Conservation (phyloP, 2,113 vertebrate species). For the Mungos mungo region DNA sequence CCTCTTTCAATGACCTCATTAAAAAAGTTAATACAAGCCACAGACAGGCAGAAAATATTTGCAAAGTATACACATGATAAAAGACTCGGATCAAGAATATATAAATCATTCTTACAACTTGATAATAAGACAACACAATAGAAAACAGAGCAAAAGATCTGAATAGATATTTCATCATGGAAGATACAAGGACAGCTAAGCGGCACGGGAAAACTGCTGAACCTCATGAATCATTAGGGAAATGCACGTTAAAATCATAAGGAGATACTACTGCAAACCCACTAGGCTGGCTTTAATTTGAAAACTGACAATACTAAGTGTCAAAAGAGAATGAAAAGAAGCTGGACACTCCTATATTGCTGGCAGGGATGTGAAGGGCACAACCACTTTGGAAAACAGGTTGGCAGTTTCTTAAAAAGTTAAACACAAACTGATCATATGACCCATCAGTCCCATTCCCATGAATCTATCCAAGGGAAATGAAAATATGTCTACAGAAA, state of each 20-base stretch:
- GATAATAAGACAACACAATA: neutral
- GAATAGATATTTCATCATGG: neutral
- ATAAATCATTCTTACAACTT: neutral
- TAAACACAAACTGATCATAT: neutral
- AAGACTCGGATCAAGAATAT: neutral
- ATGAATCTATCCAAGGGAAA: neutral
- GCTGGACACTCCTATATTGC: neutral
- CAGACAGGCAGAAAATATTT: neutral
- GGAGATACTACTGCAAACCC: neutral
- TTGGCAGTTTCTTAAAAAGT: neutral
- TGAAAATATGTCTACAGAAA: neutral
- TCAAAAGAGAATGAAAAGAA: neutral
- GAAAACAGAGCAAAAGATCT: conserved; percentile 13
- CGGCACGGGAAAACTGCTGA: neutral
- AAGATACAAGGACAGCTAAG: neutral
- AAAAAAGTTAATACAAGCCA: neutral
- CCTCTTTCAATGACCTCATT: neutral
- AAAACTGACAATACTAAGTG: neutral
- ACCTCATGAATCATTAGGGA: neutral
- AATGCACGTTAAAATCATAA: neutral
- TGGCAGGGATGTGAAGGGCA: neutral
- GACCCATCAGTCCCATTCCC: neutral
- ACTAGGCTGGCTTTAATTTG: neutral
- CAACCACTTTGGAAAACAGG: neutral
- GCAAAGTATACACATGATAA: neutral